Evolutionary conservation across 2,888 invertebrate genomes (phyloP).

Genomic region (Micropterix aruncella): DNA sequence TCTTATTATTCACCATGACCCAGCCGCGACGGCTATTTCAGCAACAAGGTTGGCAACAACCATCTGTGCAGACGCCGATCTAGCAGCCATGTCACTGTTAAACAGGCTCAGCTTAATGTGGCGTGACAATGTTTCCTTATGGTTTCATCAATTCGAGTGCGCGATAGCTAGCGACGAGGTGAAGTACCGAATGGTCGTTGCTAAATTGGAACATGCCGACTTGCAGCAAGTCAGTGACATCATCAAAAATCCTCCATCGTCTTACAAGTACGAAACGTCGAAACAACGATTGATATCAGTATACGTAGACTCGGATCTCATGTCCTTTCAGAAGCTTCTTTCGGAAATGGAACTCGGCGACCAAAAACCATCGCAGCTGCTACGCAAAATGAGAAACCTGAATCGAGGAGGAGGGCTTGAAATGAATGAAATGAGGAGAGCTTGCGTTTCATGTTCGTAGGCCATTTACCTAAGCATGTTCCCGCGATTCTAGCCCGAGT

Average conservation of each 20-base stretch:
- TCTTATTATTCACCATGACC: too few relatives aligned
- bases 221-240: slow-evolving; percentile 14
- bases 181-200: slow-evolving; percentile 14
- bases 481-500: too few relatives aligned
- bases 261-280: slow-evolving; percentile 10
- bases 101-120: too few relatives aligned
- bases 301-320: slow-evolving; percentile 13
- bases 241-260: slow-evolving; percentile 10
- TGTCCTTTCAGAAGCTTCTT: slow-evolving; percentile 11
- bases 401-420: too few relatives aligned
- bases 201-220: slow-evolving; percentile 13
- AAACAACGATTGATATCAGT: slow-evolving; percentile 12
- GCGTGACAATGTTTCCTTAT: too few relatives aligned
- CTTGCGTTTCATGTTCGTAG: too few relatives aligned
- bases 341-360: slow-evolving; percentile 15
- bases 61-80: too few relatives aligned
- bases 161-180: slow-evolving; percentile 12
- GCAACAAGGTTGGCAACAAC: too few relatives aligned
- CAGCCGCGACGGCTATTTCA: too few relatives aligned
- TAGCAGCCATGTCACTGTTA: too few relatives aligned
- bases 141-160: slow-evolving; percentile 15
- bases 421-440: too few relatives aligned
- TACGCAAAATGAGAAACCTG: slow-evolving; percentile 13
- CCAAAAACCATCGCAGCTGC: slow-evolving; percentile 13
- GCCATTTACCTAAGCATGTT: too few relatives aligned